phyloP scores from a whole-genome alignment of 2,113 vertebrate genomes.

The Riparia riparia region DNA sequence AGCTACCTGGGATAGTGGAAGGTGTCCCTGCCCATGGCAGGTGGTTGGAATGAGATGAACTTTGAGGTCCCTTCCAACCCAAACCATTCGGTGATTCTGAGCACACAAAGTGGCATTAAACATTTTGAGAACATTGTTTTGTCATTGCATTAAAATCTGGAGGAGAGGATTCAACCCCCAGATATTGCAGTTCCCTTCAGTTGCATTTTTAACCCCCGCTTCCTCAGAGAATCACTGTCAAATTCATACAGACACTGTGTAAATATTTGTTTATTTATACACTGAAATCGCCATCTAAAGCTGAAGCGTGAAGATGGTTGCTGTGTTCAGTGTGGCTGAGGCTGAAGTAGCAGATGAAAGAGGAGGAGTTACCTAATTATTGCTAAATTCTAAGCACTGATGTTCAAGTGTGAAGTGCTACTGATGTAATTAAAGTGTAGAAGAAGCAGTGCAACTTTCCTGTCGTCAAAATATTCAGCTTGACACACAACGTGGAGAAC shows the following conservation, averaged over 20 bases:
- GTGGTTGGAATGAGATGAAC: rapidly evolving
- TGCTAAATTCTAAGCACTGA: background rate
- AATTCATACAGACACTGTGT: background rate
- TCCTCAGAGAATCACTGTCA: background rate
- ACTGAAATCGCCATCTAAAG: background rate
- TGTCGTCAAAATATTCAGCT: background rate
- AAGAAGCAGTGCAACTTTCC: background rate
- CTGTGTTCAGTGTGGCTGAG: background rate
- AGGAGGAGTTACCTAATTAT: background rate
- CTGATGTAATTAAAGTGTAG: background rate
- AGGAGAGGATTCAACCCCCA: background rate
- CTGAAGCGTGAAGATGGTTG: background rate
- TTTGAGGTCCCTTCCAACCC: background rate
- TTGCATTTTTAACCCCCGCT: background rate
- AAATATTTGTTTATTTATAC: background rate
- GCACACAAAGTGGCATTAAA: background rate
- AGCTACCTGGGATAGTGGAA: background rate
- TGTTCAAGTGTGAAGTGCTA: background rate
- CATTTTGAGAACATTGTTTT: rapidly evolving
- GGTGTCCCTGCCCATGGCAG: background rate
- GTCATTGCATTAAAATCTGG: background rate
- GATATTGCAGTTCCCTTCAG: rapidly evolving
- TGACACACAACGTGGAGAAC: background rate
- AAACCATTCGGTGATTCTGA: background rate
- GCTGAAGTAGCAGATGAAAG: background rate